Evolutionary conservation across 1,140 invertebrate genomes (phyloP), one percentile per base, ranked within the genome.

Genomic region (Acromyrmex charruanus): DNA sequence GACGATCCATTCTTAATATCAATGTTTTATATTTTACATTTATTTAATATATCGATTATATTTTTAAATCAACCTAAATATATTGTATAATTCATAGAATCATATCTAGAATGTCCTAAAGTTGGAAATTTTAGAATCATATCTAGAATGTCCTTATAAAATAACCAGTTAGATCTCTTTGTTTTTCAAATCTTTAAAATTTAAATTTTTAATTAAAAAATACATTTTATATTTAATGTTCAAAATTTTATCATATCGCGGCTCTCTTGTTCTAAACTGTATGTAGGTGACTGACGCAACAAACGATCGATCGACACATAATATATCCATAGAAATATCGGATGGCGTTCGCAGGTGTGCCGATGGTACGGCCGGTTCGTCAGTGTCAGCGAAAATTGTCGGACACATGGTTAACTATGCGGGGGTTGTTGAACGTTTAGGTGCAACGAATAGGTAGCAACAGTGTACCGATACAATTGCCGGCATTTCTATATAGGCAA

Each of bases 271-370:
- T 84, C 69, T 61, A 75, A 84, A 39, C 49, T 68, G n/a, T 7
- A 51, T 61, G 18, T 18, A 75, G 44, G 18, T 75, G 44, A 63
- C 39, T 63, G 80, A 51, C 55, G 25, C 59, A 65, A 71, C 49
- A 55, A 87, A 25, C 87, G 69, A 89, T 87, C 88, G 85, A 84
- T 89, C 72, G 79, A 44, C 59, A 71, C 72, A 77, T 90, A 87
- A 90, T 89, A 79, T 72, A 88, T 89, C 86, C 81, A 81, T 79
- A 80, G 87, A 91, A 93, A 92, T 93, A 94, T 93, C 89, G 90
- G 88, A 92, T 91, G 90, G 91, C 89, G 91, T 93, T 92, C 89
- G 89, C 94, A 94, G 94, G 93, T 94, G 94, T 89, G 89, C 88
- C 84, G 74, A 89, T 77, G 85, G 72, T 92, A 86, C 91, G 93